phyloP scores from a whole-genome alignment of 2,797 vertebrate species.

The Tragopan temminckii region DNA sequence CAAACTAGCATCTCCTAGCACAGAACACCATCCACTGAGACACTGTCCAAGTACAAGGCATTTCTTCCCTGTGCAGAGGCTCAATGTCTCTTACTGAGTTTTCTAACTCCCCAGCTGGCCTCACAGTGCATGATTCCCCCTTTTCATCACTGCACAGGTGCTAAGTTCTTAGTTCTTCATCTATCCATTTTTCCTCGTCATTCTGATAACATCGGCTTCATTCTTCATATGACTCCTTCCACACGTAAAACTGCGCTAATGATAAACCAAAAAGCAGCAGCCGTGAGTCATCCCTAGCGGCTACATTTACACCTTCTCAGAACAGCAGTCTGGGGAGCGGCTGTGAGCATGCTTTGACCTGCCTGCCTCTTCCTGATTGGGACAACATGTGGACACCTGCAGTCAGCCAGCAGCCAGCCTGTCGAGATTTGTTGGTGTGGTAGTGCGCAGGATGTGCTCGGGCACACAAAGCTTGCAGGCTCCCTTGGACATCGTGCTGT shows the following conservation, averaged over 20 bases:
- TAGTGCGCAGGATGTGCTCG: background rate
- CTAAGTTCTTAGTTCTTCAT: background rate
- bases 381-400: background rate
- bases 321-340: background rate
- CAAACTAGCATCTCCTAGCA: rapidly evolving
- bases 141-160: background rate
- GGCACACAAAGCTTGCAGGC: background rate
- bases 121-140: background rate
- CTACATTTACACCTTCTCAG: background rate
- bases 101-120: background rate
- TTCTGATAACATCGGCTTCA: background rate
- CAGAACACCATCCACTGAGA: background rate
- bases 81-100: background rate
- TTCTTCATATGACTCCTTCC: background rate
- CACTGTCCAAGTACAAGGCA: background rate
- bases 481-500: background rate
- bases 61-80: background rate
- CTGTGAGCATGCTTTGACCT: background rate
- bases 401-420: background rate
- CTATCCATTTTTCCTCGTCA: background rate
- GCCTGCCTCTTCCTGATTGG: rapidly evolving
- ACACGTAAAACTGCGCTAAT: background rate
- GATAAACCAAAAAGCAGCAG: background rate
- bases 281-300: background rate
- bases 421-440: rapidly evolving